Base-by-base conservation (phyloP, 2,888 invertebrate species). In the Andrena bucephala region DNA sequence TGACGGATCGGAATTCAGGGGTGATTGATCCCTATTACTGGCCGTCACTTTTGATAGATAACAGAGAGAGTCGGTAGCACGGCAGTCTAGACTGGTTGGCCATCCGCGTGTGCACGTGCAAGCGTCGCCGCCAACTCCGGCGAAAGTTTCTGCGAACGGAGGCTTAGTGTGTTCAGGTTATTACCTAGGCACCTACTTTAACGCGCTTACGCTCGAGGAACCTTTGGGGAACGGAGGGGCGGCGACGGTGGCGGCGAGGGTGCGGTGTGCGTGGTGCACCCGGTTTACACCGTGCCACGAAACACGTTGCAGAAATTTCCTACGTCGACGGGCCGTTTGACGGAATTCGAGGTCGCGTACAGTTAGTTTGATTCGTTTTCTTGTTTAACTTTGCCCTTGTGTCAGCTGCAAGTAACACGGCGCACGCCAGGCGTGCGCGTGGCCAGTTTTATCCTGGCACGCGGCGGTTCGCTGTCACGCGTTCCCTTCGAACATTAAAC, bases 71-170 rank as follows among this genome's bases (percentile, higher is more conserved):
- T 36, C 54, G 13, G 24, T 48, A 60, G 72, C 62, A 77, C 24
- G 27, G 24, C 24, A 57, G 76, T 71, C 33, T 70, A 66, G 42
- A 70, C 77, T 54, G 27, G 67, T 60, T 54, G 50, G 50, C 57
- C 67, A 67, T 75, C 57, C 67, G 62, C 60, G 52, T 68, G 73
- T 57, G 7, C 48, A 59, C 52, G 71, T 52, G 60, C 8, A 84
- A 78, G 62, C 81, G n/a, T 77, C 16, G 29, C 48, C 66, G 20
- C n/a, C 48, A 70, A 77, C 74, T 77, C 75, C 54, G 27, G 36
- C 20, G 42, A 63, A 87, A 87, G 86, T 87, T 87, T 81, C 77
- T 65, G 65, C 42, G 74, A 82, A 87, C 86, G 80, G 69, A 50
- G 65, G 68, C 68, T 57, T 71, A 66, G 59, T 85, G 42, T 63